Evolutionary conservation across 1,140 invertebrate species (phyloP), one percentile per base, ranked within the genome.

Genomic region (Drosophila mayri): DNA sequence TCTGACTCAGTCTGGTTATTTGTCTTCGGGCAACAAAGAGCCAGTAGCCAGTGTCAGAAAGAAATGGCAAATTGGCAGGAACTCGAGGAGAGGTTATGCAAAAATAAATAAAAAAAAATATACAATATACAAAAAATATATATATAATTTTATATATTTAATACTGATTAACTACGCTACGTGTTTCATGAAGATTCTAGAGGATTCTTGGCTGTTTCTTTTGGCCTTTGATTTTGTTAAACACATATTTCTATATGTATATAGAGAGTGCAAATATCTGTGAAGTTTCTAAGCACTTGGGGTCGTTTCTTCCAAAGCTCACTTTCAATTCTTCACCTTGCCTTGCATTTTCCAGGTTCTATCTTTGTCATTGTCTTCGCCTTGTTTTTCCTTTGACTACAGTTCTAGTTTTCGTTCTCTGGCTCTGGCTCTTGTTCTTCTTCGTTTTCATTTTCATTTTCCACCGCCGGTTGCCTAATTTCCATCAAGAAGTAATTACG

Each of bases 401-500:
- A 54, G 32, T 7, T 67, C 54, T 43, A 25, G 44, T n/a, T 43
- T 20, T 14, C 28, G 11, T 54, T 61, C 37, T 55, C 40, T 55
- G 14, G 40, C 49, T 66, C 57, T 67, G 64, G 32, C 71, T 62
- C 57, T 68, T 3, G 47, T 30, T 49, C 46, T 49, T 37, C 43
- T 20, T 44, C 52, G 54, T 65, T 41, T 77, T 76, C 52, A 49
- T 82, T 83, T 87, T 79, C 62, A 44, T 81, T 64, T 65, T 66
- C 64, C 64, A 22, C 20, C 32, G 58, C 14, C 70, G 46, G 70
- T 47, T 60, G 80, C 77, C 81, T 82, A 90, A 88, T 88, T 90
- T 88, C 84, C 84, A 88, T 88, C 82, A 84, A 90, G 84, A 90
- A 88, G 85, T 67, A 88, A 88, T 88, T 88, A 90, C 80, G 85